These are phyloP conservation scores for Tenthredo scrophulariae DNA, from an alignment of 2,888 invertebrate species.

Conservation along the genomic window DNA sequence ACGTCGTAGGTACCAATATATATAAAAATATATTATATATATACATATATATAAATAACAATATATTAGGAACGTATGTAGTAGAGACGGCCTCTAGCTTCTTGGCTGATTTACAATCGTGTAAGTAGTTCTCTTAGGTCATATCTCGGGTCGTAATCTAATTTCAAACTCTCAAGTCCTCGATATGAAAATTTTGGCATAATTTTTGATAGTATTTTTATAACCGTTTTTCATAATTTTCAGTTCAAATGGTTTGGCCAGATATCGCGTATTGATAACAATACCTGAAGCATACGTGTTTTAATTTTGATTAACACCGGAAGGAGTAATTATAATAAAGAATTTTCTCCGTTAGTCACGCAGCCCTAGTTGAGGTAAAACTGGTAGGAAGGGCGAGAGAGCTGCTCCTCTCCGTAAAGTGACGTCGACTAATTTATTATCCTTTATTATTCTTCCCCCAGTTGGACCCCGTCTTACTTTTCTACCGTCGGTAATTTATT, in stretches of 20 bases:
- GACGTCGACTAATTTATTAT: constrained; percentile 58
- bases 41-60: not conserved
- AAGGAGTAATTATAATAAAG: constrained; percentile 1
- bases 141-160: not conserved
- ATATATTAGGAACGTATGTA: not conserved
- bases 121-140: not conserved
- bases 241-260: too few species aligned
- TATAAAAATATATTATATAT: too few species aligned
- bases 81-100: not conserved
- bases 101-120: not conserved
- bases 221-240: too few species aligned
- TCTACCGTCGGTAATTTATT: constrained; percentile 61
- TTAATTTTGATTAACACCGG: constrained; percentile 34
- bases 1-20: not conserved
- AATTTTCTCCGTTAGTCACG: constrained; percentile 41
- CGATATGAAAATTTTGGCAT: not conserved
- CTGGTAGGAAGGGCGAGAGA: not conserved
- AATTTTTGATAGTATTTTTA: too few species aligned
- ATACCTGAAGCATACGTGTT: not conserved
- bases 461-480: constrained; percentile 53
- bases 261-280: not conserved
- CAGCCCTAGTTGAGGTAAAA: not conserved
- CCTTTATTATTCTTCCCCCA: constrained; percentile 58
- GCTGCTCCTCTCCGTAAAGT: constrained; percentile 39
- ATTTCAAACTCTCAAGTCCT: not conserved